Percentiles rank a stretch among this genome's conserved stretches.
phyloP scores from a whole-genome alignment of 2,797 vertebrate species.

The Eulemur albifrons region DNA sequence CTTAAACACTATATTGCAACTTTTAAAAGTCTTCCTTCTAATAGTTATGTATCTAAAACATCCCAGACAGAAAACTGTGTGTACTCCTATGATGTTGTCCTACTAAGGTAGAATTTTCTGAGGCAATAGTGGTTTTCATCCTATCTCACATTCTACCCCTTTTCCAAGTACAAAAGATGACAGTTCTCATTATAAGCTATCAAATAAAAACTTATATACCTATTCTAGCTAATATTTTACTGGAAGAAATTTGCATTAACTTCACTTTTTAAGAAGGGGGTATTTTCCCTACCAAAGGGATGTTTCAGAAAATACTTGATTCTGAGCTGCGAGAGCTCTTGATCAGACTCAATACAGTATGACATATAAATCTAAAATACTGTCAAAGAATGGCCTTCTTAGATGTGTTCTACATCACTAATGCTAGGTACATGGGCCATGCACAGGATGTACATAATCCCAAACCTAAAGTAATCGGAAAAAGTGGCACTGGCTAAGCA shows the following conservation, averaged over 20 bases:
- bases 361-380: background rate
- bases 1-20: background rate
- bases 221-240: background rate
- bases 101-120: background rate
- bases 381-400: background rate
- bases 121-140: background rate
- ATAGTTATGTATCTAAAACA: background rate
- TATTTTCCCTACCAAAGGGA: background rate
- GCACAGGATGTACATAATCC: background rate
- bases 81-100: background rate
- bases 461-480: background rate
- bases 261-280: background rate
- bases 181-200: background rate
- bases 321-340: conserved; percentile 16
- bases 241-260: background rate
- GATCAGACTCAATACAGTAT: background rate
- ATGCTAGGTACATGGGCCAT: rapidly evolving
- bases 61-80: background rate
- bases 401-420: background rate
- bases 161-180: background rate
- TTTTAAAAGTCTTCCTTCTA: background rate
- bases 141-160: background rate
- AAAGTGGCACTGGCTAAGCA: background rate
- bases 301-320: conserved; percentile 51
- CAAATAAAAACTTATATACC: conserved; percentile 33